A percentile compares a stretch with the other conserved stretches of the same genome.
These are phyloP conservation scores for Merodon equestris DNA, from an alignment of 2,888 invertebrate species.

Conservation along the genomic window DNA sequence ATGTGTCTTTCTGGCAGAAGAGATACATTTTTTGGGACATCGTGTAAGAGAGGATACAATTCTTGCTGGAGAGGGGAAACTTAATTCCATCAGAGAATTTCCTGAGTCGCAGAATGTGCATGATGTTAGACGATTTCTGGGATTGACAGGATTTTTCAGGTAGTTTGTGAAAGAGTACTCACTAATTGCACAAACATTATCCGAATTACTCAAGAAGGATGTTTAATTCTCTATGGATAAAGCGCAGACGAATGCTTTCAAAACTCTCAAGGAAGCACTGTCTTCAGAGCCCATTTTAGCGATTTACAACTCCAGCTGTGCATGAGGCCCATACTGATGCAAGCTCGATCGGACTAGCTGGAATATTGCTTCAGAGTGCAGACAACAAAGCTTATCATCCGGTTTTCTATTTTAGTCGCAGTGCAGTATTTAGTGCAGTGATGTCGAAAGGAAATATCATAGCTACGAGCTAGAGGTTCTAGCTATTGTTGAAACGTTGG, in stretches of 20 bases:
- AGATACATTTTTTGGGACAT: constrained; percentile 14
- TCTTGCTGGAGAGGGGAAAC: not conserved
- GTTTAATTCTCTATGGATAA: not conserved
- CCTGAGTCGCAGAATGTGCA: not conserved
- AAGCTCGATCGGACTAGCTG: constrained; percentile 8
- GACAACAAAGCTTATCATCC: not conserved
- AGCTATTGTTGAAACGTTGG: constrained; percentile 72
- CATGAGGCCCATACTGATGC: constrained; percentile 13
- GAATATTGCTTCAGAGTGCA: not conserved
- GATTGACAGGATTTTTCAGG: constrained; percentile 8
- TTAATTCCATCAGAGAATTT: not conserved
- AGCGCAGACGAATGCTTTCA: constrained; percentile 1
- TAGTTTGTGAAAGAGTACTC: constrained; percentile 14
- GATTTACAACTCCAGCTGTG: not conserved
- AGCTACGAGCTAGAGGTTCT: constrained; percentile 73
- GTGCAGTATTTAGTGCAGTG: too few relatives aligned
- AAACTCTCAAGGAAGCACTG: not conserved
- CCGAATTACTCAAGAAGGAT: not conserved
- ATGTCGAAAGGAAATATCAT: constrained; percentile 69
- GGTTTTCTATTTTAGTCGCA: constrained; percentile 11
- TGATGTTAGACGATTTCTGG: constrained; percentile 12
- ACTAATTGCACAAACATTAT: not conserved
- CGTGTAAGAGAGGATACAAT: not conserved
- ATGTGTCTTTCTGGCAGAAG: not conserved
- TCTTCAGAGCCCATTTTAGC: constrained; percentile 1